Base-by-base conservation (phyloP, 2,888 invertebrate species). In the Mythimna lalbum region DNA sequence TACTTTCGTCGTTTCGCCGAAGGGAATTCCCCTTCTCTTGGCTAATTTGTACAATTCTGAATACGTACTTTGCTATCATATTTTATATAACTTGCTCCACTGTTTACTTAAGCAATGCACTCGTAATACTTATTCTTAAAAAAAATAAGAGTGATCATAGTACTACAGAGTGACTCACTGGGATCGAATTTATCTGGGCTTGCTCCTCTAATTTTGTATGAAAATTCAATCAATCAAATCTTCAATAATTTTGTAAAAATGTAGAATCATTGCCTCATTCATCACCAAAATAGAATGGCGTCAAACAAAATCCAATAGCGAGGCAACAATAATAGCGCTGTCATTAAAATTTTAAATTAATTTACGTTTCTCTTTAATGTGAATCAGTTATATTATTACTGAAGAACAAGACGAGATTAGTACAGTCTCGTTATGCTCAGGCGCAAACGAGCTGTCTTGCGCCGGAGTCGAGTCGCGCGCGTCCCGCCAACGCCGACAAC, bases 381-480 rank as follows among this genome's bases (percentile, higher is more conserved):
- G 82, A 81, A 89, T 90, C 88, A 81, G 86, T 88, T 87, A 86
- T 89, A 90, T 91, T 91, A 91, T 90, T 90, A 91, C 89, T 88
- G 88, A 89, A 89, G 89, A 86, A 89, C 90, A 91, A 88, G 90
- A 90, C 87, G 85, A 89, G 90, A 90, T 90, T 88, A 90, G 92
- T 92, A 88, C 88, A 84, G 80, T 90, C 90, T 91, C 90, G 94
- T 94, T 94, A 94, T 90, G 93, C 93, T 87, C 90, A 89, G 83
- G 79, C 90, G 92, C 93, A 92, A 93, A 93, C 91, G 89, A 92
- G 92, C 87, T 86, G 90, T 90, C 89, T 86, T 85, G 87, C 87
- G 88, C 87, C 86, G 86, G 87, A 89, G 88, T 87, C 87, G 84
- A 83, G 87, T 87, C 87, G 84, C 83, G 87, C 73, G 72, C 68